Evolutionary conservation across 2,113 vertebrate genomes (phyloP).

Genomic region (Cyprinus carpio): DNA sequence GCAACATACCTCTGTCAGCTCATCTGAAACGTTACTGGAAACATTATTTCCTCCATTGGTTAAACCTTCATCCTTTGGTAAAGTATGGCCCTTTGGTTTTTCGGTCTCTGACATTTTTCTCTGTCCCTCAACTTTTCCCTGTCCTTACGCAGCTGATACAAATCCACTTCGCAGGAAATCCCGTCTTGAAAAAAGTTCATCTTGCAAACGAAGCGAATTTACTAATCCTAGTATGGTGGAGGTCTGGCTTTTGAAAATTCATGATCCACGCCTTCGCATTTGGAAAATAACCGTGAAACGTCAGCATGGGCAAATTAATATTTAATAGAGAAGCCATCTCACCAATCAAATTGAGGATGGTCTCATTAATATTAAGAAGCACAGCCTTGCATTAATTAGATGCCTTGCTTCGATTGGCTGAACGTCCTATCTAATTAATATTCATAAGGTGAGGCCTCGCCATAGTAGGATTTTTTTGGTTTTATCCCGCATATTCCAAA

Average conservation of each 20-base stretch:
- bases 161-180: slow-evolving; percentile 49
- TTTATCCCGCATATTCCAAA: not conserved
- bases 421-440: not conserved
- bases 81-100: not conserved
- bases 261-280: not conserved
- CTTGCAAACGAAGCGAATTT: slow-evolving; percentile 22
- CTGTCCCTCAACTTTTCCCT: not conserved
- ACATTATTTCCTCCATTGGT: slow-evolving; percentile 16
- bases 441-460: not conserved
- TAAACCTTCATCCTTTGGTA: slow-evolving; percentile 12
- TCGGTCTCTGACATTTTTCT: slow-evolving; percentile 44
- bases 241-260: not conserved
- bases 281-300: not conserved
- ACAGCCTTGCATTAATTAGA: too few species aligned
- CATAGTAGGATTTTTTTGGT: not conserved
- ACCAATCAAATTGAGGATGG: not conserved
- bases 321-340: not conserved
- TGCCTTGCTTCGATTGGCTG: not conserved
- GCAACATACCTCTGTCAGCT: slow-evolving; percentile 25
- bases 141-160: not conserved
- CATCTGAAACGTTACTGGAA: slow-evolving; percentile 20
- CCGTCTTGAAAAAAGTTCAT: slow-evolving; percentile 38
- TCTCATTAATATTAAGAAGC: not conserved
- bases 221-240: not conserved
- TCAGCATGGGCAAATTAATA: not conserved